These are phyloP conservation scores for Anthrax anthrax DNA, from an alignment of 2,888 invertebrate genomes.

Conservation along the genomic window DNA sequence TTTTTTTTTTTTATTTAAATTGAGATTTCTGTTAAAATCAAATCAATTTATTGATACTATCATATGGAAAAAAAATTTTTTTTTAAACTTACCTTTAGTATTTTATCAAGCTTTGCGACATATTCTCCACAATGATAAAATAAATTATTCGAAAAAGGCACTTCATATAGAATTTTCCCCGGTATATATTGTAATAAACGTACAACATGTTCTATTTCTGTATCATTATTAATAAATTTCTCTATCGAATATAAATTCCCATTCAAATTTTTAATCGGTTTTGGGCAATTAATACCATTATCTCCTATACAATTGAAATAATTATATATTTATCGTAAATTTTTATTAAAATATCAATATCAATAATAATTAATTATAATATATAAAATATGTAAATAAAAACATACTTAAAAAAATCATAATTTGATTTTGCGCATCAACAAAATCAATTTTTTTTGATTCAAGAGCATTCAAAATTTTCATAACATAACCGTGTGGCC, in stretches of 20 bases:
- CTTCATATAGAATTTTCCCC: conserved; percentile 52
- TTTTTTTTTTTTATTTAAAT: no score
- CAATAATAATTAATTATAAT: no score
- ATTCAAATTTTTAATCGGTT: conserved; percentile 51
- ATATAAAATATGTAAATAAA: not conserved
- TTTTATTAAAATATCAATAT: no score
- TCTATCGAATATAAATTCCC: conserved; percentile 47
- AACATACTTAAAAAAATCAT: conserved; percentile 53
- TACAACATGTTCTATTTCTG: conserved; percentile 48
- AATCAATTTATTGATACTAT: no score
- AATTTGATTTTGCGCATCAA: conserved; percentile 63
- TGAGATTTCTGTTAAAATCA: no score
- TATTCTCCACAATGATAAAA: conserved; percentile 60
- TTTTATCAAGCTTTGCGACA: conserved; percentile 51
- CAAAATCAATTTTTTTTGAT: conserved; percentile 47
- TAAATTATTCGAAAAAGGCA: conserved; percentile 44
- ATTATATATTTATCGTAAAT: no score
- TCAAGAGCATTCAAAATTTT: conserved; percentile 76
- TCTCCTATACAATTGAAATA: conserved; percentile 32
- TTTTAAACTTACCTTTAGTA: conserved; percentile 57
- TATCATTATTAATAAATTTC: conserved; percentile 32
- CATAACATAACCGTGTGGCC: conserved; percentile 54
- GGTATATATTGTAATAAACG: conserved; percentile 62
- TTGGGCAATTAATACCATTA: conserved; percentile 50
- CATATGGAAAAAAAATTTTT: no score